Conservation (phyloP, 2,113 vertebrate genomes). For the Albula goreensis region DNA sequence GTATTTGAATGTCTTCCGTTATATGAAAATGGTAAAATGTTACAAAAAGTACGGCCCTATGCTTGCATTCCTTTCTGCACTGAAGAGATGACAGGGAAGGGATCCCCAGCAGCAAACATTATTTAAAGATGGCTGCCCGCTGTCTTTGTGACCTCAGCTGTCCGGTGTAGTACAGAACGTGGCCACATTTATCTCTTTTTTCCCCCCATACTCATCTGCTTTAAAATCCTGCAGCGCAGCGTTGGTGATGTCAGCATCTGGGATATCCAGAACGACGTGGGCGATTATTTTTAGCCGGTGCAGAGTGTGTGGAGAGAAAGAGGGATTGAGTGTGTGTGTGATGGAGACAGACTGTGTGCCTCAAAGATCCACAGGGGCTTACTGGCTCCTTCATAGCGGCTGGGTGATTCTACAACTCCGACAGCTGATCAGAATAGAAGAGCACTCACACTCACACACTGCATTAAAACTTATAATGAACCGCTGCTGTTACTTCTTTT, state of each 20-base stretch:
- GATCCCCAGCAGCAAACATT: not conserved
- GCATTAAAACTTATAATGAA: not conserved
- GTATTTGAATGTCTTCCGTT: not conserved
- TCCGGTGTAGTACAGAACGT: not conserved
- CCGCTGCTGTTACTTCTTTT: not conserved
- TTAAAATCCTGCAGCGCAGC: conserved; percentile 34
- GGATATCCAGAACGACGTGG: conserved; percentile 41
- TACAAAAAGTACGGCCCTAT: not conserved
- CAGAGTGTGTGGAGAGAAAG: conserved; percentile 23
- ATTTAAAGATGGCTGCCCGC: not conserved
- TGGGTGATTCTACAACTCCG: conserved; percentile 38
- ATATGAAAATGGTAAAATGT: not conserved
- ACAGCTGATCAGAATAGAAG: conserved; percentile 38
- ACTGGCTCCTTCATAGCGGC: conserved; percentile 30
- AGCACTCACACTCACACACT: conserved; percentile 28
- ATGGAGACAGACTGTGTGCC: not conserved
- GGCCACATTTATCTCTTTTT: not conserved
- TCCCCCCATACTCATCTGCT: conserved; percentile 13
- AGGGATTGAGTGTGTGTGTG: not conserved
- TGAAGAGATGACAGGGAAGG: not conserved
- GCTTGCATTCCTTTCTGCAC: not conserved
- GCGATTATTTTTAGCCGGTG: conserved; percentile 41
- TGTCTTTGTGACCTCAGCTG: not conserved
- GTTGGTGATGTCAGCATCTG: conserved; percentile 44
- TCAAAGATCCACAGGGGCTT: conserved; percentile 14